These are phyloP conservation scores for Exocentrus adspersus DNA, from an alignment of 2,888 invertebrate genomes.

Conservation along the genomic window DNA sequence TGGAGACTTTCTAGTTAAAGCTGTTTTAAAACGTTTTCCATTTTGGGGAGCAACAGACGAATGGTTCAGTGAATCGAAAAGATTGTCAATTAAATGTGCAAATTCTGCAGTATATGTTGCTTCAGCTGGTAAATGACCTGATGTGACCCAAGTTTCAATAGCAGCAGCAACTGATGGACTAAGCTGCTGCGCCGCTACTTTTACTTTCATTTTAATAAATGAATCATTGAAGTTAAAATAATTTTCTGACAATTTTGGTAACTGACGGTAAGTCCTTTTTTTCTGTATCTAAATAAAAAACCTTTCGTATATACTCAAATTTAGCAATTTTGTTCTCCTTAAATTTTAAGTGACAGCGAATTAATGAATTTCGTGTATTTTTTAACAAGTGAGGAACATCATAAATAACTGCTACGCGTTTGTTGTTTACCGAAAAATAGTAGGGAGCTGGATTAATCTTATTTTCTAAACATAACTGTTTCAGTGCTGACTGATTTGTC, in stretches of 20 bases:
- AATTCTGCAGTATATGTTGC: constrained; percentile 33
- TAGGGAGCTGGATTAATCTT: background rate
- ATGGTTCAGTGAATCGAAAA: background rate
- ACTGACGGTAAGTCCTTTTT: constrained; percentile 22
- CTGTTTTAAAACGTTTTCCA: no score
- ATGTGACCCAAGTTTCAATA: constrained; percentile 21
- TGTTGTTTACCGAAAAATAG: constrained; percentile 25
- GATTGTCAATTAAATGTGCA: constrained; percentile 19
- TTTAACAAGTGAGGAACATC: constrained; percentile 35
- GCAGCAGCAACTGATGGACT: constrained; percentile 28
- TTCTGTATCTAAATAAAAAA: constrained; percentile 26
- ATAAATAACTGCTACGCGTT: constrained; percentile 25
- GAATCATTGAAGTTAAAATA: constrained; percentile 26
- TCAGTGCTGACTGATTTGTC: constrained; percentile 34
- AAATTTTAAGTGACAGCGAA: background rate
- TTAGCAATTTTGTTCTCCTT: constrained; percentile 16
- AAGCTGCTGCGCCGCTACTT: constrained; percentile 27
- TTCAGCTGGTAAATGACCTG: constrained; percentile 28
- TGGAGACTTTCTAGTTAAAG: no score
- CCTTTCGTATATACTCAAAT: constrained; percentile 24
- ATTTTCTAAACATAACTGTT: background rate
- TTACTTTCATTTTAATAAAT: constrained; percentile 32
- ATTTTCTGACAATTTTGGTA: constrained; percentile 15
- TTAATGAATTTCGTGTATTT: constrained; percentile 32
- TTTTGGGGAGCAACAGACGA: no score